Evolutionary conservation across 2,113 vertebrate genomes (phyloP).

Genomic region (Paradisaea rubra): DNA sequence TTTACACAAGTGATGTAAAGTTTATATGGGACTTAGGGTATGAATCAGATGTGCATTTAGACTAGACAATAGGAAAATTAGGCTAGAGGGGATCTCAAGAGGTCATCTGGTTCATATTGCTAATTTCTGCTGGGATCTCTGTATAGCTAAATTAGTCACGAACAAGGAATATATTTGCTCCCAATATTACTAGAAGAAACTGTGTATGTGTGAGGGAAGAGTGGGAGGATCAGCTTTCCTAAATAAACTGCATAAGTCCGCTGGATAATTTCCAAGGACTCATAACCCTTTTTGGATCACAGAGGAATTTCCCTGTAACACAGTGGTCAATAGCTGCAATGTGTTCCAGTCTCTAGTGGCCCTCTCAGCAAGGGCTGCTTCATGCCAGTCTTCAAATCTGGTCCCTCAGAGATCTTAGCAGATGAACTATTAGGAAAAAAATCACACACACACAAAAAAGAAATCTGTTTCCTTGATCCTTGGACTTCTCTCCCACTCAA

Average conservation of each 20-base stretch:
- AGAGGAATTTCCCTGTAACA: neutral
- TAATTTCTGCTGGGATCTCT: neutral
- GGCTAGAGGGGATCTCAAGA: neutral
- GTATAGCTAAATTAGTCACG: neutral
- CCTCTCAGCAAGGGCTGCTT: neutral
- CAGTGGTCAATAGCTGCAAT: neutral
- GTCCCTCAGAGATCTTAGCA: neutral
- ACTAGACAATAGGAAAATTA: neutral
- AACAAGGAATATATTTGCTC: neutral
- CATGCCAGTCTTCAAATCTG: neutral
- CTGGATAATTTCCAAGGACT: constrained; percentile 4
- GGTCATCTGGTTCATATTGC: neutral
- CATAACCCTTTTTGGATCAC: neutral
- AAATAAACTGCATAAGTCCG: neutral
- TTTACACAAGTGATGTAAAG: neutral
- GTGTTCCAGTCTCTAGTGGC: neutral
- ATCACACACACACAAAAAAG: neutral
- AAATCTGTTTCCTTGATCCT: neutral
- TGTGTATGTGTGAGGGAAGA: neutral
- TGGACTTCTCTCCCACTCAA: neutral
- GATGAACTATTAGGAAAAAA: neutral
- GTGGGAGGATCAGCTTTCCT: neutral
- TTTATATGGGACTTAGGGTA: neutral
- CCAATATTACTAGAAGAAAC: neutral
- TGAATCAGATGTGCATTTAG: neutral